Base-by-base conservation (phyloP, 2,888 invertebrate genomes). In the Clepsis dumicolana region DNA sequence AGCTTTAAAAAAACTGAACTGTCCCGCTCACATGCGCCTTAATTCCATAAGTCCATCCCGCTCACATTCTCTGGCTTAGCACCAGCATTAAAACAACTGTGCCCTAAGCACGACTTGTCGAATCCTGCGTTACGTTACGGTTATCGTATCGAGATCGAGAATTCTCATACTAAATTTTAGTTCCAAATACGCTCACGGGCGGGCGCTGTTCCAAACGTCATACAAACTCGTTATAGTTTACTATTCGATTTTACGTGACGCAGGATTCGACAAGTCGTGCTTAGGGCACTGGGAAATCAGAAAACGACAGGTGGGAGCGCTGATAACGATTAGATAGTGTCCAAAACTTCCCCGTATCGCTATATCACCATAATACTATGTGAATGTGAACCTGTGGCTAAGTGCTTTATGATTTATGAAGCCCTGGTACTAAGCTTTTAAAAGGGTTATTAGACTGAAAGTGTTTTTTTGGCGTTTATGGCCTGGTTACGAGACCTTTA, bases 261-360 rank as follows among this genome's bases (percentile, higher is more conserved):
- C n/a, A n/a, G n/a, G n/a, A n/a, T n/a, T n/a, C n/a, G n/a, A n/a
- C n/a, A n/a, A n/a, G n/a, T n/a, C n/a, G n/a, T n/a, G n/a, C n/a
- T n/a, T n/a, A n/a, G n/a, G n/a, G n/a, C n/a, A n/a, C n/a, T 14
- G 52, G 52, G 52, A 52, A 52, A 52, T 52, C 52, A 52, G 52
- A 52, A 52, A 52, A n/a, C 5, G 52, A 48, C 48, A 48, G 52
- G 52, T 52, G 52, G 24, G 52, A 24, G 25, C 50, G 25, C 2
- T 14, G 10, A 52, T 52, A n/a, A 25, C 52, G 48, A 52, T 52
- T 52, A 52, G 52, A 48, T 48, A 48, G 48, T 21, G 52, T 52
- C 25, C 52, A n/a, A 52, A 24, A 52, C 52, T 25, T 25, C 52
- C 52, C 52, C 25, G 24, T 21, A 52, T 25, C 52, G 21, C 18